A percentile compares a stretch with the other conserved stretches of the same genome.
phyloP scores from a whole-genome alignment of 2,113 vertebrate species.

The Corynorhinus townsendii region DNA sequence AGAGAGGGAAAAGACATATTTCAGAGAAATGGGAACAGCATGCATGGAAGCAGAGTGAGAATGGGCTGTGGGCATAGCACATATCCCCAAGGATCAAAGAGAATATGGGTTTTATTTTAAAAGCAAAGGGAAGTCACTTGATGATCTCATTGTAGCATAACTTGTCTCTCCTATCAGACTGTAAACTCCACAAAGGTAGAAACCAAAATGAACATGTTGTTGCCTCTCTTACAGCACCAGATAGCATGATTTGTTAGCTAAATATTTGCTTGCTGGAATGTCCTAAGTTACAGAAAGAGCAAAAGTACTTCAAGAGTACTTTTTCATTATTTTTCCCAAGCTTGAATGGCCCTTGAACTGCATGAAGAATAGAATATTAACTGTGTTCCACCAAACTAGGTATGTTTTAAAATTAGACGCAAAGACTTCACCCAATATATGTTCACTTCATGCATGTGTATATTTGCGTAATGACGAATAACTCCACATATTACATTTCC shows the following conservation, averaged over 20 bases:
- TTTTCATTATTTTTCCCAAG: constrained; percentile 22
- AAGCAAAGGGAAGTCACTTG: background rate
- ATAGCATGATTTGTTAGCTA: background rate
- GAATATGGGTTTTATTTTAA: background rate
- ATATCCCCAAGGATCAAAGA: rapidly evolving
- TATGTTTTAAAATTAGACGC: constrained; percentile 30
- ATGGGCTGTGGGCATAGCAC: rapidly evolving
- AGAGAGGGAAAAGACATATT: background rate
- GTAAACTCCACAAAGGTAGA: rapidly evolving
- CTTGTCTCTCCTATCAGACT: rapidly evolving
- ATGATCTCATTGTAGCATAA: rapidly evolving
- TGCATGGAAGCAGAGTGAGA: background rate
- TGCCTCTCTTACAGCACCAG: background rate
- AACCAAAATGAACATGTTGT: rapidly evolving
- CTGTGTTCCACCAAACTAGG: constrained; percentile 45
- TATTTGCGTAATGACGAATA: background rate
- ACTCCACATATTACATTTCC: background rate
- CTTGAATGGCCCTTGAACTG: constrained; percentile 40
- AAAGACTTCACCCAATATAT: constrained; percentile 16
- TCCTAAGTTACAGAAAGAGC: background rate
- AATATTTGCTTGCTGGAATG: background rate
- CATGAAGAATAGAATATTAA: constrained; percentile 23
- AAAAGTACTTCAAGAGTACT: background rate
- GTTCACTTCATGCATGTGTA: background rate
- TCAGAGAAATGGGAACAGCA: rapidly evolving